Conservation (phyloP, 2,888 invertebrate species). For the Tipula vernalis region DNA sequence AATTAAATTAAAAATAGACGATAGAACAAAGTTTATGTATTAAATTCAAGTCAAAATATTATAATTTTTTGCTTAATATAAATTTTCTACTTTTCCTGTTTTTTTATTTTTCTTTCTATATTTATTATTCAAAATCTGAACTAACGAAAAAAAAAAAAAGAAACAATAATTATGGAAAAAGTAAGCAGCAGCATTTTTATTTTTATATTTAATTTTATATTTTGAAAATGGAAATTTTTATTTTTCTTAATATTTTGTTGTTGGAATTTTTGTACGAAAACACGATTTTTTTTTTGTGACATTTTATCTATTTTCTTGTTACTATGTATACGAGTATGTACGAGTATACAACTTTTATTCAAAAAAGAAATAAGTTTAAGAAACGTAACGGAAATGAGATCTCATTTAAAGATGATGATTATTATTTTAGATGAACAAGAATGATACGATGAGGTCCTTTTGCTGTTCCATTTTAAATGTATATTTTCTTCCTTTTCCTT, state of each 20-base stretch:
- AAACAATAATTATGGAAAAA: neutral
- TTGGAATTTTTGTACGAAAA: neutral
- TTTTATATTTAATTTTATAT: neutral
- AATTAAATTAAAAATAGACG: neutral
- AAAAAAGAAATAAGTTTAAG: neutral
- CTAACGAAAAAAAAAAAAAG: neutral
- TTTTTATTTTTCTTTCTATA: neutral
- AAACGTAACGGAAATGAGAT: neutral
- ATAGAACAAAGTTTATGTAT: neutral
- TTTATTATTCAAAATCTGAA: neutral
- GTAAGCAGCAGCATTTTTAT: neutral
- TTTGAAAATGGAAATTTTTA: neutral
- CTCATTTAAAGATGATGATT: neutral
- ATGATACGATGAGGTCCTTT: neutral
- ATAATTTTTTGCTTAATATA: neutral
- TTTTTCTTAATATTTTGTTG: neutral
- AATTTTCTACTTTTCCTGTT: neutral
- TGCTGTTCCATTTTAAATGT: neutral
- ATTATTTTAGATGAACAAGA: neutral
- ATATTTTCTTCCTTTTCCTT: neutral
- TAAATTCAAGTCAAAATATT: neutral
- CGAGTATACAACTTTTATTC: neutral
- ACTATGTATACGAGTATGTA: neutral
- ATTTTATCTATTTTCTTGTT: neutral
- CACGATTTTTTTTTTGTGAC: neutral